Evolutionary conservation across 2,888 invertebrate species (phyloP), one percentile per base, ranked within the genome.

Genomic region (Helobdella robusta): DNA sequence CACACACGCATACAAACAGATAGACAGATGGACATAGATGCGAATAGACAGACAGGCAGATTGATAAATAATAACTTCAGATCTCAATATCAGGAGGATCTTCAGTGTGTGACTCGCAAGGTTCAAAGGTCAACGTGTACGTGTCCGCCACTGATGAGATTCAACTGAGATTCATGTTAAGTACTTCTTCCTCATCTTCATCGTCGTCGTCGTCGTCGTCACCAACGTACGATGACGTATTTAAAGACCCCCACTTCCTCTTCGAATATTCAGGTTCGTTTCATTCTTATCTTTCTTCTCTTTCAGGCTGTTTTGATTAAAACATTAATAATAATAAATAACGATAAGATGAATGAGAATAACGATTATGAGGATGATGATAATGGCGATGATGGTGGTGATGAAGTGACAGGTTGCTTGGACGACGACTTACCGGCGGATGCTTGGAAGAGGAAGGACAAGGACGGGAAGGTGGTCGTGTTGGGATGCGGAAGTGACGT

Each of bases 401-500:
- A 40, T 32, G 6, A 50, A 66, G 66, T 60, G 6, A 60, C 64
- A 5, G 68, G 68, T 1, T 68, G 68, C 32, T 40, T 65, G 28
- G 68, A 68, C 30, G 32, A 62, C 20, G 32, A 23, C 25, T 50
- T 64, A 25, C 61, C 68, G n/a, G 40, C 28, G 1, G 65, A 63
- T 20, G 36, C 56, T n/a, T 56, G 44, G 20, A 52, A 50, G 28
- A 63, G 65, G 58, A 48, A 61, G 25, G 58, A 35, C 25, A 30
- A 67, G n/a, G 59, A 61, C 20, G 64, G 64, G 20, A 52, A 66
- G 52, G 50, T 48, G 44, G 68, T 67, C 54, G 59, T 59, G 34
- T 34, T 67, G 30, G 59, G 65, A 34, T 68, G 68, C 50, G 61
- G 61, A 40, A 67, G 56, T 25, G 64, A 60, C n/a, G 62, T 64